Evolutionary conservation across 1,140 invertebrate species (phyloP).

Genomic region (Cepaea nemoralis): DNA sequence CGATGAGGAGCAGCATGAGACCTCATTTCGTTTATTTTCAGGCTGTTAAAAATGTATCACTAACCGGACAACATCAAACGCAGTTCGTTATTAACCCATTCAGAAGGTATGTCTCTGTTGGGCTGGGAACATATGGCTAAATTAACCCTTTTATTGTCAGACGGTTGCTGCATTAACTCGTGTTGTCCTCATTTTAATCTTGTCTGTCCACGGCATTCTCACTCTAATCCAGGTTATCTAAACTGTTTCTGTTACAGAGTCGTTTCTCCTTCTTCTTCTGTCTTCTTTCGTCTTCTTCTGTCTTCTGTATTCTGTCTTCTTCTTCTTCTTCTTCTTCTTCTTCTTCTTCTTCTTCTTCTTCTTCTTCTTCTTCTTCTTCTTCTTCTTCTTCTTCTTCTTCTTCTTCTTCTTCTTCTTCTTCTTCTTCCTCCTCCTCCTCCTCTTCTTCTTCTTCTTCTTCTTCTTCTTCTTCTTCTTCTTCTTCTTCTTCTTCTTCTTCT

Average conservation of each 20-base stretch:
- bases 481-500: not conserved
- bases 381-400: not conserved
- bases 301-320: not conserved
- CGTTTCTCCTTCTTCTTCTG: not conserved
- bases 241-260: not conserved
- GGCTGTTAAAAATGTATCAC: too few species aligned
- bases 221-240: not conserved
- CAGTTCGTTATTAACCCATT: too few species aligned
- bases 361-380: not conserved
- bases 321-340: not conserved
- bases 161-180: not conserved
- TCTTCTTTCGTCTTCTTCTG: not conserved
- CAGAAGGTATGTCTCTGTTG: too few species aligned
- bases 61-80: too few species aligned
- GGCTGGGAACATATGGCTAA: too few species aligned
- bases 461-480: not conserved
- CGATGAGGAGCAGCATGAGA: too few species aligned
- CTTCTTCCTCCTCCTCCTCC: too few species aligned
- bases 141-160: not conserved
- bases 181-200: not conserved
- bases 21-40: too few species aligned
- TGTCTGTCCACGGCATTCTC: not conserved
- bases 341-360: not conserved
- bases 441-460: too few species aligned
- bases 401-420: too few species aligned